These are phyloP conservation scores for Sebastes elongatus DNA, from an alignment of 2,797 vertebrate species.

Conservation along the genomic window DNA sequence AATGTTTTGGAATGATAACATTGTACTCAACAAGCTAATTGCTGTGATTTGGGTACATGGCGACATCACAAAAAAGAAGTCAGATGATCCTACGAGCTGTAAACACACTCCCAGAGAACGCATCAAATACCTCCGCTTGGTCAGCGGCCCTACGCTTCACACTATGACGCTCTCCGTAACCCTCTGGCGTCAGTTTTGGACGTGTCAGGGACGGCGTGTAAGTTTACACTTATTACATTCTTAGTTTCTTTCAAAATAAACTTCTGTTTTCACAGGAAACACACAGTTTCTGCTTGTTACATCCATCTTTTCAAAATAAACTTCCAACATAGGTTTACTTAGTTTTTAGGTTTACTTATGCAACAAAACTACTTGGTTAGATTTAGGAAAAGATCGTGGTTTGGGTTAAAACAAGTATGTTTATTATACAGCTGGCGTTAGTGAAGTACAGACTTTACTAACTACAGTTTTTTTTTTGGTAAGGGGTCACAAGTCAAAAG, in stretches of 20 bases:
- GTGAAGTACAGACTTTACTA: too few relatives aligned
- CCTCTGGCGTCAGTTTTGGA: neutral
- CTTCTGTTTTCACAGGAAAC: neutral
- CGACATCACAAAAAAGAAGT: neutral
- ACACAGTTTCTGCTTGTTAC: neutral
- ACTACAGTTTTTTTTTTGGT: too few relatives aligned
- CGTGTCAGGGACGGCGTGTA: too few relatives aligned
- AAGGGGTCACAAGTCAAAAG: too few relatives aligned
- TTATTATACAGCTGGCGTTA: too few relatives aligned
- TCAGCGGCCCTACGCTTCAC: neutral
- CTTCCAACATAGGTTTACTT: too few relatives aligned
- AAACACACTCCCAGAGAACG: neutral
- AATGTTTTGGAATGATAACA: neutral
- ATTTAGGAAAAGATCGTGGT: neutral
- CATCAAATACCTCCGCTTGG: neutral
- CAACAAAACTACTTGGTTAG: neutral
- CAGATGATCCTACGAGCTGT: neutral
- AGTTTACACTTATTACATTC: too few relatives aligned
- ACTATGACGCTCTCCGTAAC: neutral
- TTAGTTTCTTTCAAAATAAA: neutral
- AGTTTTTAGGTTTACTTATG: neutral
- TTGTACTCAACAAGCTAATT: neutral
- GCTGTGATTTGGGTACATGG: neutral
- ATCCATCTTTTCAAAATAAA: neutral
- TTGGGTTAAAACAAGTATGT: neutral